These are phyloP conservation scores for Drosophila niveifrons DNA, from an alignment of 2,888 invertebrate species.

Conservation along the genomic window DNA sequence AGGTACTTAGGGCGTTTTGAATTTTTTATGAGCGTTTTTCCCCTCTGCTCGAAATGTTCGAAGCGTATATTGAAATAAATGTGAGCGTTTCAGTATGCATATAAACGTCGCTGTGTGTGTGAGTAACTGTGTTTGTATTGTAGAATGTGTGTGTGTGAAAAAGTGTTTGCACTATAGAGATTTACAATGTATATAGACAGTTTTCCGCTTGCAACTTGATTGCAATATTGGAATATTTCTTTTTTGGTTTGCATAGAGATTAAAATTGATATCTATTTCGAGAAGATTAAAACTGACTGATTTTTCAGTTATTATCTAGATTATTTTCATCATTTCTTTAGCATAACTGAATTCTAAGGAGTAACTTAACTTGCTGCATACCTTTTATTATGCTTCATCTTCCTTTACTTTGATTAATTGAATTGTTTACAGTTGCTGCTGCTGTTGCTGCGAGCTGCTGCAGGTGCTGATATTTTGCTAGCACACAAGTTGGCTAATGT, in stretches of 20 bases:
- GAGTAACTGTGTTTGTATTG: background rate
- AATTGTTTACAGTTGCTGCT: conserved; percentile 53
- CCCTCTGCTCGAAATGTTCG: conserved; percentile 62
- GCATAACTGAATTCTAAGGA: background rate
- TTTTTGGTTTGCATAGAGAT: background rate
- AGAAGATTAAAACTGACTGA: background rate
- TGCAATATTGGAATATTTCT: background rate
- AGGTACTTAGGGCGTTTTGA: conserved; percentile 77
- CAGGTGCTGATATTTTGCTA: conserved; percentile 29
- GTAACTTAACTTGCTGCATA: background rate
- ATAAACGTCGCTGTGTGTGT: conserved; percentile 13
- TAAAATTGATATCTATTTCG: background rate
- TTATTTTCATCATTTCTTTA: background rate
- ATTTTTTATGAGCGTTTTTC: conserved; percentile 75
- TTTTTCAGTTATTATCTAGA: background rate
- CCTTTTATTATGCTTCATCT: background rate
- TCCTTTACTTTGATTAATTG: conserved; percentile 53
- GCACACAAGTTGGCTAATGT: conserved; percentile 36
- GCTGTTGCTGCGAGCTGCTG: conserved; percentile 6
- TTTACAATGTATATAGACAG: conserved; percentile 8
- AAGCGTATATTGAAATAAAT: conserved; percentile 76
- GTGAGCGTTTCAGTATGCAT: conserved; percentile 43
- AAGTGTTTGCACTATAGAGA: conserved; percentile 13
- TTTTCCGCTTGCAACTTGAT: background rate
- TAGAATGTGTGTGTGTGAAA: background rate